These are phyloP conservation scores for Pipistrellus nathusii DNA, from an alignment of 2,797 vertebrate genomes.

Conservation along the genomic window DNA sequence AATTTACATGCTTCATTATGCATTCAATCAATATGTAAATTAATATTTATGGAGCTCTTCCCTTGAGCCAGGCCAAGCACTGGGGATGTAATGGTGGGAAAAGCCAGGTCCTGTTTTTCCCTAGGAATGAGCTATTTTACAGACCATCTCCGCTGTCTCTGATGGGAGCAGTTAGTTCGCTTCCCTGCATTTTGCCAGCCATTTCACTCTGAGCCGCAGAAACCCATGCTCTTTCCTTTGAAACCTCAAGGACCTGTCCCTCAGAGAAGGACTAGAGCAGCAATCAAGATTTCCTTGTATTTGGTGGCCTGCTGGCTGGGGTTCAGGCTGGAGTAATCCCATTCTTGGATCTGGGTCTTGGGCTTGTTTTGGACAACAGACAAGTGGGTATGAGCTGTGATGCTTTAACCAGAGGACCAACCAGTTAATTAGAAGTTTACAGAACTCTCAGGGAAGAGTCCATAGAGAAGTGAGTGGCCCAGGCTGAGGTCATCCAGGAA, in stretches of 20 bases:
- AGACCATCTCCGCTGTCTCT: not conserved
- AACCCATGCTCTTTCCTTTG: not conserved
- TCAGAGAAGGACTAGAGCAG: not conserved
- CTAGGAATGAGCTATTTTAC: not conserved
- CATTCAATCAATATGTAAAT: not conserved
- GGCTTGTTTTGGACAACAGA: not conserved
- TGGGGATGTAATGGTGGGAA: not conserved
- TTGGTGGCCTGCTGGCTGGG: not conserved
- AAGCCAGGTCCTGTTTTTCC: not conserved
- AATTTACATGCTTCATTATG: not conserved
- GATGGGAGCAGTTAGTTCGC: not conserved
- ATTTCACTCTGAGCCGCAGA: not conserved
- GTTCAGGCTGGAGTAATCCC: not conserved
- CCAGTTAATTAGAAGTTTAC: not conserved
- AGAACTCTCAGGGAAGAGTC: slow-evolving; percentile 4
- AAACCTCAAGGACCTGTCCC: not conserved
- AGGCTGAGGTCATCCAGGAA: not conserved
- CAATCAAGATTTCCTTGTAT: not conserved
- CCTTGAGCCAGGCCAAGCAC: not conserved
- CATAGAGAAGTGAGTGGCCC: not conserved
- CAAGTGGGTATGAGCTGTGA: not conserved
- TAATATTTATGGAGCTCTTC: not conserved
- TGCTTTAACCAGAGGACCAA: not conserved
- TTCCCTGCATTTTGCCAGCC: not conserved
- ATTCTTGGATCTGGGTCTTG: not conserved